A percentile compares a stretch with the other conserved stretches of the same genome.
Evolutionary conservation across 2,797 vertebrate genomes (phyloP).

Genomic region (Mus minutoides): DNA sequence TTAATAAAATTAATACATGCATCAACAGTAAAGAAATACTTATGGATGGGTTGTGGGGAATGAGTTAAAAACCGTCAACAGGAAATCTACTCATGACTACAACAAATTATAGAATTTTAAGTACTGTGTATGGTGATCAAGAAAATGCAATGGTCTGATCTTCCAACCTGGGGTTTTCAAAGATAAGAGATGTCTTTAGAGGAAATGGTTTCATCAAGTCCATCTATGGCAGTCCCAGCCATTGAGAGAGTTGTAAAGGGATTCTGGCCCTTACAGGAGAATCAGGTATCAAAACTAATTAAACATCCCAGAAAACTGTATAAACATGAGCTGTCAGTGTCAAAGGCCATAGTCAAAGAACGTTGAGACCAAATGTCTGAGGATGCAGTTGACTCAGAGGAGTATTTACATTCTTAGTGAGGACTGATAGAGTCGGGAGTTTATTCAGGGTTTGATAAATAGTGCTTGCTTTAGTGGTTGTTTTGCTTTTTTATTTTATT

Average conservation of each 20-base stretch:
- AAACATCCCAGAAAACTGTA: neutral
- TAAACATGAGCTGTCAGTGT: neutral
- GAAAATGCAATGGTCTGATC: neutral
- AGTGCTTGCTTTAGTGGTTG: neutral
- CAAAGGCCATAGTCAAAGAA: neutral
- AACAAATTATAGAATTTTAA: neutral
- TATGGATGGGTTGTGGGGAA: neutral
- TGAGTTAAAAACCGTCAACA: neutral
- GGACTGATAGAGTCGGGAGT: neutral
- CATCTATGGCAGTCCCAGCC: rapidly evolving
- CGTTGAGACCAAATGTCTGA: neutral
- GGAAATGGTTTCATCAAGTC: neutral
- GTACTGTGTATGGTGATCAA: neutral
- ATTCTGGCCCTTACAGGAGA: neutral
- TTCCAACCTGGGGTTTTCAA: neutral
- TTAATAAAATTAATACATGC: neutral
- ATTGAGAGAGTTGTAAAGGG: neutral
- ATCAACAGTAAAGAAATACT: neutral
- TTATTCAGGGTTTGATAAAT: neutral
- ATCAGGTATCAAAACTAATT: too few relatives aligned
- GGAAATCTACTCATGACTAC: neutral
- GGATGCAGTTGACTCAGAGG: neutral
- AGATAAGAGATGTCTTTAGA: neutral
- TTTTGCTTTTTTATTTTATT: neutral
- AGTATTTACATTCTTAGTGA: neutral